Evolutionary conservation across 2,888 invertebrate species (phyloP), one percentile per base, ranked within the genome.

Genomic region (Cataglyphis livida): DNA sequence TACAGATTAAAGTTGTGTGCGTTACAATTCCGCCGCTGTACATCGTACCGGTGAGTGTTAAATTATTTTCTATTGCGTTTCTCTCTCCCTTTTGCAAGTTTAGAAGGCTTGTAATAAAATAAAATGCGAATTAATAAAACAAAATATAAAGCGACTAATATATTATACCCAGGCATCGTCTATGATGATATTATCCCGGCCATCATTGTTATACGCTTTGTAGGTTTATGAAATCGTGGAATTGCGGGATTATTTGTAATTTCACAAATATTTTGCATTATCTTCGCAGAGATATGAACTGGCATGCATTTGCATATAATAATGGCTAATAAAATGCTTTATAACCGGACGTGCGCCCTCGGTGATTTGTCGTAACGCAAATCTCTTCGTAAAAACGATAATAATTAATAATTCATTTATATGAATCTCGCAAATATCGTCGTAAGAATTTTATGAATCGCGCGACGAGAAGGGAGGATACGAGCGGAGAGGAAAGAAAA

Each of bases 371-470:
- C 41, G 6, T 51, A 51, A 7, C 28, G 18, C 28, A 15, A 28
- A 70, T 21, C 21, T 9, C 57, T 41, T 32, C 32, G 32, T 78
- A 59, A 68, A 78, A 75, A 78, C 4, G 57, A 4, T 32, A 44
- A 44, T 44, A 68, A 78, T 18, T 78, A 78, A 70, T 59, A 59
- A 59, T 32, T 68, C 38, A 65, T 54, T 3, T 70, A 21, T 21
- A 70, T 44, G 15, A 76, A 66, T 66, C 28, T 54, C 41, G 57
- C 10, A 5, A 66, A 41, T 44, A 12, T 68, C 15, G n/a, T 68
- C 65, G 28, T 76, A 66, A 76, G 21, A 12, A n/a, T 66, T 76
- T 76, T 65, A 76, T 41, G 41, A 10, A 66, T 41, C n/a, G 9
- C 6, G 15, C 54, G 41, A 62, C 0, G 57, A 10, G 0, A 41